Evolutionary conservation across 2,113 vertebrate genomes (phyloP), one percentile per base, ranked within the genome.

Genomic region (Rhinogobius similis): DNA sequence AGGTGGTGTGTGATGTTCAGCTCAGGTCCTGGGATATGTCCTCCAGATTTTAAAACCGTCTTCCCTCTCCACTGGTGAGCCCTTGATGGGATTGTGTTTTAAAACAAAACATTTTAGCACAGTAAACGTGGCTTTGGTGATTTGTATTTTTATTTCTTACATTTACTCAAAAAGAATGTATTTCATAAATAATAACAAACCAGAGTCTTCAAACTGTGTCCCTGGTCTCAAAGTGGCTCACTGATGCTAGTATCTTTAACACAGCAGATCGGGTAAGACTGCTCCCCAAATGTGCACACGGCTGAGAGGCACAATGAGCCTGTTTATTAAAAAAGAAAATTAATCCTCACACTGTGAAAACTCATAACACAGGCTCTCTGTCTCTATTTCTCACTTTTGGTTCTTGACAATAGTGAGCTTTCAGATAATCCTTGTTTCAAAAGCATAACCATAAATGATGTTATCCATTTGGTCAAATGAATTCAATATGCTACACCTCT

Each of bases 231-330:
- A 1, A 58, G 53, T 73, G 43, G 46, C 68, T 81, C 43, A n/a
- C 75, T 69, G 76, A 79, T 61, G 78, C 72, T 73, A 53, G 69
- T 63, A 77, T 76, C 11, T 55, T 55, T n/a, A 50, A 50, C 21
- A 26, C 52, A 24, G 23, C 52, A 55, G 21, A 55, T 55, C 21
- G 21, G 52, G 10, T 7, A n/a, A 7, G 46, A n/a, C 24, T 29
- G 55, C 26, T 29, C 24, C 26, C 24, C 26, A 26, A 58, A 61
- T 61, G 29, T n/a, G 58, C 16, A n/a, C 18, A 36, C 29, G 9
- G 58, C 58, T 61, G n/a, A 61, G 3, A 38, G 58, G 29, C 27
- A 61, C 58, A 61, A 61, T 61, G 32, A 36, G 58, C 29, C 4
- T 61, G 18, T 36, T 61, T 36, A 61, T 61, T 58, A 58, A 58